Evolutionary conservation across 2,888 invertebrate genomes (phyloP).

Genomic region (Temnothorax ravouxi): DNA sequence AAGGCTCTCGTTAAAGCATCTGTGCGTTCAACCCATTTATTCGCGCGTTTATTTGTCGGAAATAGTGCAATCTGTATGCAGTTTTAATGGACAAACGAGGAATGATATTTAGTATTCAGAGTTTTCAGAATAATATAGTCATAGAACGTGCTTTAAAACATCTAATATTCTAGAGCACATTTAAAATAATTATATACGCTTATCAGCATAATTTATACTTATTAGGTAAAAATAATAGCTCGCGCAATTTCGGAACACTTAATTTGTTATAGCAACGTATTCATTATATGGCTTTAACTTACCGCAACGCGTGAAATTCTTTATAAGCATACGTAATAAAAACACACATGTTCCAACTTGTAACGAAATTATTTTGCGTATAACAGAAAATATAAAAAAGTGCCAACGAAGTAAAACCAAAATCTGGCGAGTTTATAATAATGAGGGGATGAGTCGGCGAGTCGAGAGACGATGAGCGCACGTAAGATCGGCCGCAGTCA

Average conservation of each 20-base stretch:
- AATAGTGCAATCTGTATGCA: slow-evolving; percentile 20
- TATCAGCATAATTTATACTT: background rate
- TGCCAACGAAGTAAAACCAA: slow-evolving; percentile 51
- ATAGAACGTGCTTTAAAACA: background rate
- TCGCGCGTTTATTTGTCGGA: slow-evolving; percentile 17
- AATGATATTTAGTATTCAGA: background rate
- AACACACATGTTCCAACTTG: background rate
- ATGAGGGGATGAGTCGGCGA: slow-evolving; percentile 46
- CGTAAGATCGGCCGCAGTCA: slow-evolving; percentile 58
- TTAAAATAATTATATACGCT: background rate
- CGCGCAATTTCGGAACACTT: no score
- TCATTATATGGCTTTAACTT: no score
- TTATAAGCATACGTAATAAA: slow-evolving; percentile 1
- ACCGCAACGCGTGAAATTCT: background rate
- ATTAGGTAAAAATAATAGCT: background rate
- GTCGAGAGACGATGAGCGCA: slow-evolving; percentile 24
- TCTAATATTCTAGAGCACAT: background rate
- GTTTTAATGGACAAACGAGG: background rate
- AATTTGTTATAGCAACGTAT: no score
- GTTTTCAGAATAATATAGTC: background rate
- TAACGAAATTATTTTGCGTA: slow-evolving; percentile 2
- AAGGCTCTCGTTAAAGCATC: slow-evolving; percentile 13
- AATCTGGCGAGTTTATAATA: slow-evolving; percentile 46
- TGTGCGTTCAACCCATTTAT: slow-evolving; percentile 28
- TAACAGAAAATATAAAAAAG: slow-evolving; percentile 56